A percentile compares a stretch with the other conserved stretches of the same genome.
Evolutionary conservation across 37 sponge, comb jelly and placozoan genomes (phyloP).

Genomic region (Hormiphora californensis): DNA sequence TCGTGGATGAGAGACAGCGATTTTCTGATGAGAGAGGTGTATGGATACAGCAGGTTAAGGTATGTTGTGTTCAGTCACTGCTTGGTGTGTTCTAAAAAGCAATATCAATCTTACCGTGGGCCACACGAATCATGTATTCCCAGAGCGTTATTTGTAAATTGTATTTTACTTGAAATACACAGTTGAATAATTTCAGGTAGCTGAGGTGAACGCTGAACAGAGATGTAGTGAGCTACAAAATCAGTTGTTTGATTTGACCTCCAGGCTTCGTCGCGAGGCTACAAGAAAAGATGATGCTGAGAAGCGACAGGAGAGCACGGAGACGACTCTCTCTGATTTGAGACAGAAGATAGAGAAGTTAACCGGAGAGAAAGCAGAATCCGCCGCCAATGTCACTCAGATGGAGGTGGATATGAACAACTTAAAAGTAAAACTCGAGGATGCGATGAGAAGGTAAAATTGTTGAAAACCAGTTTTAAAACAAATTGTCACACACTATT

Average conservation of each 20-base stretch:
- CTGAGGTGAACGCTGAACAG: slow-evolving; percentile 37
- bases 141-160: too few species aligned
- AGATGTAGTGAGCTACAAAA: slow-evolving; percentile 33
- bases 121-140: too few species aligned
- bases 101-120: too few species aligned
- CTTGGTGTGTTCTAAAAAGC: too few species aligned
- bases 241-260: slow-evolving; percentile 20
- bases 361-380: background rate
- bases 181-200: too few species aligned
- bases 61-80: too few species aligned
- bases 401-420: background rate
- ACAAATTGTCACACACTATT: background rate
- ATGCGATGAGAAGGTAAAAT: slow-evolving; percentile 15
- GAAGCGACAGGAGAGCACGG: background rate
- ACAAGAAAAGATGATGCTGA: background rate
- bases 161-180: too few species aligned
- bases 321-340: background rate
- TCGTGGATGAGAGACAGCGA: slow-evolving; percentile 25
- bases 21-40: slow-evolving; percentile 30
- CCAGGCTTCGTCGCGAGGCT: background rate
- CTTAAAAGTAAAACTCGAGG: slow-evolving; percentile 21
- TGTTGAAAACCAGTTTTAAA: background rate
- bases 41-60: slow-evolving; percentile 7
- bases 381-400: background rate
- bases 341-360: background rate